Conservation (phyloP, 2,888 invertebrate genomes). For the Latrodectus elegans region DNA sequence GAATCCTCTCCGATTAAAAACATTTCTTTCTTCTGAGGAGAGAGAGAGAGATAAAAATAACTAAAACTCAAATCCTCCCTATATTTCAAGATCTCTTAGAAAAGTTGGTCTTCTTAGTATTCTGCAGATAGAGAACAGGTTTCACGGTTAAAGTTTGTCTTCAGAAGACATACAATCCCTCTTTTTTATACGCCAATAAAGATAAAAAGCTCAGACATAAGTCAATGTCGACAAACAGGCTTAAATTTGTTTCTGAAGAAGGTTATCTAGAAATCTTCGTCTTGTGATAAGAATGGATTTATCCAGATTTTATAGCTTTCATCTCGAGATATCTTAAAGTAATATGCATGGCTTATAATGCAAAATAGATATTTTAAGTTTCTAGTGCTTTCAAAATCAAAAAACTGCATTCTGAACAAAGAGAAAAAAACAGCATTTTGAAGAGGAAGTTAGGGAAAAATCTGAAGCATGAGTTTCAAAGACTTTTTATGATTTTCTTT, state of each 20-base stretch:
- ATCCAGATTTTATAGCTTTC: slow-evolving; percentile 4
- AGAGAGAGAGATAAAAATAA: not conserved
- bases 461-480: no score
- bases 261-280: slow-evolving; percentile 6
- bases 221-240: slow-evolving; percentile 37
- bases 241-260: slow-evolving; percentile 11
- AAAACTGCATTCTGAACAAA: no score
- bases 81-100: slow-evolving; percentile 5
- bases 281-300: not conserved
- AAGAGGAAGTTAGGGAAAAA: no score
- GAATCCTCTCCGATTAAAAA: slow-evolving; percentile 23
- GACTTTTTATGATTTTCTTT: no score
- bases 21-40: slow-evolving; percentile 13
- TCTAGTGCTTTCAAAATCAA: not conserved
- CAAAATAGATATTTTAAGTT: not conserved
- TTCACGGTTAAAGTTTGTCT: slow-evolving; percentile 11
- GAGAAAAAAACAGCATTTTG: no score
- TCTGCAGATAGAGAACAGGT: slow-evolving; percentile 11
- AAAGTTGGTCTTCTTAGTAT: slow-evolving; percentile 20
- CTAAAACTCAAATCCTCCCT: not conserved
- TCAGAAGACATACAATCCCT: not conserved
- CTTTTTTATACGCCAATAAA: slow-evolving; percentile 18
- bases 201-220: slow-evolving; percentile 35
- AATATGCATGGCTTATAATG: not conserved
- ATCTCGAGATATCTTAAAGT: slow-evolving; percentile 7